Base-by-base conservation (phyloP, 1,140 invertebrate genomes). In the Heliconius himera region DNA sequence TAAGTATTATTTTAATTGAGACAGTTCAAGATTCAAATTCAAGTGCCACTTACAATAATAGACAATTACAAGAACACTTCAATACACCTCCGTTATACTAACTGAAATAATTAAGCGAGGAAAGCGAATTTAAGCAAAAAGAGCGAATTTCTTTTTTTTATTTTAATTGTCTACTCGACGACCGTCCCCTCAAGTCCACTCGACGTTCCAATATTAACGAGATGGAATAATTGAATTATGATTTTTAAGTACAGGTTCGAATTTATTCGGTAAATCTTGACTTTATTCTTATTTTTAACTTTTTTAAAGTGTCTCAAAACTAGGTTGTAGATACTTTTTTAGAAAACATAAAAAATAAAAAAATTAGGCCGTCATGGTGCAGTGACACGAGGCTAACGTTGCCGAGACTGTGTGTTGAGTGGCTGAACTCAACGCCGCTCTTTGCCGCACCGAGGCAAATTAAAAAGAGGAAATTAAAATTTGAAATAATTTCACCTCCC, bases 111-210 rank as follows among this genome's bases (percentile, higher is more conserved):
- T 66, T 66, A 66, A 66, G 60, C 26, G 60, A 66, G 26, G 29
- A 66, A 8, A 51, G 49, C 49, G 49, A 51, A 51, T 51, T 51
- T 51, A 20, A 51, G 49, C 49, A 51, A 51, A 51, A 51, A 51
- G 49, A 18, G 49, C 3, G 60, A 13, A 22, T 66, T 29, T 66
- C 26, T 26, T 66, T 26, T 66, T 66, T 66, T 29, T 29, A 56
- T 66, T 66, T 66, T 66, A 66, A 66, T 66, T 66, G 60, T 66
- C 60, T 29, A 26, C 60, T 66, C 54, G 54, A 60, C 60, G 26
- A 16, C 60, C 2, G 26, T 66, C 22, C 13, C 13, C 60, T 66
- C 22, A 66, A 66, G 60, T 66, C 22, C 60, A 11, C 60, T 66
- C 13, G 11, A 66, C 8, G 11, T 66, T 66, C 54, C 54, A 22